Conservation (phyloP, 2,113 vertebrate genomes). For the Amblyopsis rosae region DNA sequence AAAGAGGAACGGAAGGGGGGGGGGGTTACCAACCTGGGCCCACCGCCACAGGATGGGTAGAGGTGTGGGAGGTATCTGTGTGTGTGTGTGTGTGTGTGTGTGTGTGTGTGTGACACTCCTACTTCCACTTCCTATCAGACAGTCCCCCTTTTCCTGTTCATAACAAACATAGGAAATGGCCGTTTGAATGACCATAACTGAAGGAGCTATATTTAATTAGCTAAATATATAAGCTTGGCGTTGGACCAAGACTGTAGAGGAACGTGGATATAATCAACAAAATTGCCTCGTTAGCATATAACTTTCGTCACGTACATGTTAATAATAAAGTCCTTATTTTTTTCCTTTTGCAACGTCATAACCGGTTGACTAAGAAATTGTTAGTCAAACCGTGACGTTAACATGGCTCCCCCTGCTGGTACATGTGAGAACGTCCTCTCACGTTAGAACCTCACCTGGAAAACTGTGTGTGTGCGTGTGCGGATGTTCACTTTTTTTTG, state of each 20-base stretch:
- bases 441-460: too few species aligned
- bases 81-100: slow-evolving; percentile 23
- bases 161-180: slow-evolving; percentile 60
- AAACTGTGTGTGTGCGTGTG: too few species aligned
- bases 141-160: slow-evolving; percentile 72
- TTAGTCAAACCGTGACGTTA: slow-evolving; percentile 22
- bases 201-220: neutral
- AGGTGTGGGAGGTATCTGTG: slow-evolving; percentile 32
- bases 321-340: neutral
- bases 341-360: slow-evolving; percentile 16
- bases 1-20: slow-evolving; percentile 35
- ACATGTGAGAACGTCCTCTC: too few species aligned
- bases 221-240: neutral
- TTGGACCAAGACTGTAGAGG: neutral
- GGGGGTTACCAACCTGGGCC: slow-evolving; percentile 73
- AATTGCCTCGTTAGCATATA: neutral
- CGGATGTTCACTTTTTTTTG: too few species aligned
- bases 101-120: slow-evolving; percentile 59
- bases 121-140: slow-evolving; percentile 79
- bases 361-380: slow-evolving; percentile 61
- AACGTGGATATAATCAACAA: neutral
- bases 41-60: slow-evolving; percentile 71
- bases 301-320: neutral
- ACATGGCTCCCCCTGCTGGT: too few species aligned
- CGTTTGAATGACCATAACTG: slow-evolving; percentile 34